Evolutionary conservation across 2,797 vertebrate species (phyloP).

Genomic region (Melopsittacus undulatus): DNA sequence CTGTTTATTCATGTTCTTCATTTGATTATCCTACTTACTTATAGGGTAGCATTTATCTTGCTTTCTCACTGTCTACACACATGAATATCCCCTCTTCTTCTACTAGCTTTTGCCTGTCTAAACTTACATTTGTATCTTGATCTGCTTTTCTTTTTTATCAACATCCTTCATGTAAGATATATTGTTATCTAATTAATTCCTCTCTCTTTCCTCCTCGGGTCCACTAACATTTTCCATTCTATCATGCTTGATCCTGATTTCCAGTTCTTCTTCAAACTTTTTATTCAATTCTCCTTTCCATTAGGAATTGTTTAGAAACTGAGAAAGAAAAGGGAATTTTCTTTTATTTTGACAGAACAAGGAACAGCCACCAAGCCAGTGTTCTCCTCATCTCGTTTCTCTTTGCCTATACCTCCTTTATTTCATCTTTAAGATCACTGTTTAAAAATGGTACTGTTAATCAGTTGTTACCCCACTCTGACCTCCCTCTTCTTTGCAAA

Average conservation of each 20-base stretch:
- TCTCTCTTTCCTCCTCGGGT: background rate
- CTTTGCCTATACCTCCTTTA: background rate
- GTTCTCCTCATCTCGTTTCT: background rate
- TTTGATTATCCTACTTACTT: background rate
- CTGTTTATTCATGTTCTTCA: background rate
- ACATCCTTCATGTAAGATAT: background rate
- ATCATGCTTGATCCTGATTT: background rate
- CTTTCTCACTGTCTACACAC: background rate
- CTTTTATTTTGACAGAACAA: background rate
- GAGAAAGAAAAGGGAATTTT: background rate
- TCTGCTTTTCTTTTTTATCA: background rate
- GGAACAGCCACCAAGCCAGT: accelerated
- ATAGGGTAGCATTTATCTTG: background rate
- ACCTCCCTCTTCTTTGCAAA: background rate
- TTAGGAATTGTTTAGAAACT: background rate
- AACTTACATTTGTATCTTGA: background rate
- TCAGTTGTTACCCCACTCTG: background rate
- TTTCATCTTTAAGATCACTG: background rate
- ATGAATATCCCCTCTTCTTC: background rate
- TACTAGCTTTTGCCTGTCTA: background rate
- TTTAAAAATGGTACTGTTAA: background rate
- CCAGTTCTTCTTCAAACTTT: background rate
- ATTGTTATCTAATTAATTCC: background rate
- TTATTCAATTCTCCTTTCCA: background rate
- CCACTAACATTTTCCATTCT: background rate